Base-by-base conservation (phyloP, 2,797 vertebrate genomes). In the Thaleichthys pacificus region DNA sequence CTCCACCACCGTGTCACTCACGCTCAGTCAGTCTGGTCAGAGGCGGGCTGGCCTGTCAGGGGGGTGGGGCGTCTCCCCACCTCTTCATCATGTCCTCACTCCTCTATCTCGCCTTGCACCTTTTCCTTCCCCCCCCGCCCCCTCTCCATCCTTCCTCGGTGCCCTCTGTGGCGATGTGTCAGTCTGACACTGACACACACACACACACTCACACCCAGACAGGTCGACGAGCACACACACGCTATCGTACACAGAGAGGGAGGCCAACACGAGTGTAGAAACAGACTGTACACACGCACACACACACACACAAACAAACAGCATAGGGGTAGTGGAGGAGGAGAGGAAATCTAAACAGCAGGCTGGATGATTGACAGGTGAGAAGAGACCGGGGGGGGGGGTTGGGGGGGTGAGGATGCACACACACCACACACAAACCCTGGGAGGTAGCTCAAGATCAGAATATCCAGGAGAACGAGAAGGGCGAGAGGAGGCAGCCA, bases 351-450 rank as follows among this genome's bases (percentile, higher is more conserved):
- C 28, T 62, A 19, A 74, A 76, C 32, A 72, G 76, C 66, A 64
- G 24, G 73, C 32, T 82, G 62, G 77, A 85, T 89, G 88, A 89
- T 61, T 85, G 89, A 73, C 89, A 82, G 80, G 38, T 47, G 75
- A 61, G 73, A 76, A 74, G 56, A 66, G 80, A 76, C 54, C 56
- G 68, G 35, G 62, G n/a, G 30, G 9, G 30, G 73, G 80, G 47
- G n/a, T 22, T 22, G 1, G 42, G 30, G 32, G 3, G 32, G 1
- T 8, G 8, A 35, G 32, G 32, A 35, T 35, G 6, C 5, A 35
- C 21, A 30, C 61, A 62, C 15, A 26, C 3, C 61, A 62, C 61
- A 62, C 26, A 28, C 61, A 19, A 28, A 17, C 24, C 24, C 61
- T 63, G 35, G 35, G 26, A 63, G 61, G 61, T 19, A 5, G 61